Percentiles rank a stretch among this genome's conserved stretches.
These are phyloP conservation scores for Gnathonemus echidnorhynchus DNA, from an alignment of 2,113 vertebrate genomes.

Conservation along the genomic window DNA sequence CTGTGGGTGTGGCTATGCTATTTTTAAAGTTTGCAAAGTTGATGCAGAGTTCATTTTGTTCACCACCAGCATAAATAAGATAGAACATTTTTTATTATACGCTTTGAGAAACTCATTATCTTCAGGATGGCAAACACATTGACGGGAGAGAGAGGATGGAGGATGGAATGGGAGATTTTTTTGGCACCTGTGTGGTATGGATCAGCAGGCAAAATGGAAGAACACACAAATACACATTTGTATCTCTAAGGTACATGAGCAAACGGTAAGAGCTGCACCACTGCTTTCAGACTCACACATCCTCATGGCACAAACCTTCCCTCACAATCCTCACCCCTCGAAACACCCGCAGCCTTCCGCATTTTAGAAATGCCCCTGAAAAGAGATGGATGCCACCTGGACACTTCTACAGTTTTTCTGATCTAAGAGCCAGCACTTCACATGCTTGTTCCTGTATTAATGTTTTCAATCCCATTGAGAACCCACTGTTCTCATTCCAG, in stretches of 20 bases:
- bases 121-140: background rate
- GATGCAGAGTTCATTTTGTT: background rate
- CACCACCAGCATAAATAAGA: background rate
- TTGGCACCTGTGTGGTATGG: background rate
- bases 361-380: background rate
- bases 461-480: background rate
- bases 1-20: background rate
- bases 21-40: background rate
- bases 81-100: background rate
- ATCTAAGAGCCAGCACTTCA: background rate
- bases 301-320: background rate
- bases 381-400: background rate
- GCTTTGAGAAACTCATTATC: background rate
- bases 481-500: background rate
- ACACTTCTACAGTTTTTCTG: background rate
- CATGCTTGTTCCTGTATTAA: background rate
- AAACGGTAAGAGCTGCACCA: background rate
- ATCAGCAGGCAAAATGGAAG: background rate
- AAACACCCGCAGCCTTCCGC: background rate
- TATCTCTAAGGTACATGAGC: background rate
- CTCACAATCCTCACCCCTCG: background rate
- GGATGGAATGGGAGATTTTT: background rate
- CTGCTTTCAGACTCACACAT: background rate
- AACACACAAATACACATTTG: background rate
- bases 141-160: background rate